Evolutionary conservation across 2,113 vertebrate genomes (phyloP).

Genomic region (Microtus richardsoni): DNA sequence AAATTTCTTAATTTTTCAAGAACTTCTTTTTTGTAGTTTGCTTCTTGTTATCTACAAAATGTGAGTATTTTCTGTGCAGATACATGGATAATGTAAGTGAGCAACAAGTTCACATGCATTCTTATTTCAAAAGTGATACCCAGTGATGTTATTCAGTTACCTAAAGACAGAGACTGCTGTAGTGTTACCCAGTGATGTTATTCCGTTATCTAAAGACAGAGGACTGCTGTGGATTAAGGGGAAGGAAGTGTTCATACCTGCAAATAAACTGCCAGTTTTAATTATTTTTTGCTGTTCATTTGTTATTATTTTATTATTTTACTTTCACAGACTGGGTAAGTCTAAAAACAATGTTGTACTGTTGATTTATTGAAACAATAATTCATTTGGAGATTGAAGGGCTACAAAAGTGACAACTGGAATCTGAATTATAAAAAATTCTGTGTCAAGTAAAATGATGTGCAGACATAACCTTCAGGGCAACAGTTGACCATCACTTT

Average conservation of each 20-base stretch:
- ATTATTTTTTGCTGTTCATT: neutral
- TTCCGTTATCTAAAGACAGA: neutral
- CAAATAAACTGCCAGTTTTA: neutral
- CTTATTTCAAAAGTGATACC: neutral
- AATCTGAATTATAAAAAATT: conserved; percentile 15
- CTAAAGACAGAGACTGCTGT: neutral
- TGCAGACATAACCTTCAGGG: neutral
- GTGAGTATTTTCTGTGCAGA: neutral
- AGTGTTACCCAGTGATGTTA: neutral
- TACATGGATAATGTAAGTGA: neutral
- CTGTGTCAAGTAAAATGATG: conserved; percentile 50
- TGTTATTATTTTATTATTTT: neutral
- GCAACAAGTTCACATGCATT: neutral
- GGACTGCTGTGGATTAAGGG: neutral
- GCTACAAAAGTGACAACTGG: conserved; percentile 48
- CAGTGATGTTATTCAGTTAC: neutral
- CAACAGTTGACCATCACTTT: neutral
- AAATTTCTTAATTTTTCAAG: neutral
- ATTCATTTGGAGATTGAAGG: neutral
- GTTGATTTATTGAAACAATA: conserved; percentile 5
- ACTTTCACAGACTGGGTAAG: neutral
- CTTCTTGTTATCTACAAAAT: neutral
- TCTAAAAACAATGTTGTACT: conserved; percentile 44
- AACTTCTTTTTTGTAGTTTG: neutral
- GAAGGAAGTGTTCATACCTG: neutral